Base-by-base conservation (phyloP, 2,888 invertebrate species). In the Nowickia ferox region DNA sequence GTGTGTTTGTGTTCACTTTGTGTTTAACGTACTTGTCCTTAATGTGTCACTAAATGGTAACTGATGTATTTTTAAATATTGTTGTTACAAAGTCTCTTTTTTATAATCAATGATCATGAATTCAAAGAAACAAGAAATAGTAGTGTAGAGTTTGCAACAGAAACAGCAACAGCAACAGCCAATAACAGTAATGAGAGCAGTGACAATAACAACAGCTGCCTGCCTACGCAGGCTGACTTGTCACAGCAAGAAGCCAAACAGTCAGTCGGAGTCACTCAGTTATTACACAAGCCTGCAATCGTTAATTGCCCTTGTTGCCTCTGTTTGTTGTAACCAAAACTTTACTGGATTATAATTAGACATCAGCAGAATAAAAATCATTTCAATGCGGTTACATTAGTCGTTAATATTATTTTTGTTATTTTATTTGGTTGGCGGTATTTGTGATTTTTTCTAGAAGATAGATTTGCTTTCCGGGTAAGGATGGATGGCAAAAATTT, bases 21-120 rank as follows among this genome's bases (percentile, higher is more conserved):
- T 76, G 86, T 83, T 83, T 86, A 86, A 86, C 86, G 86, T 83
- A 86, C 86, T 86, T 86, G 86, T 86, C 86, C 86, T 86, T 86
- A 86, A 86, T 86, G 83, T 86, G 86, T 86, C 86, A 86, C 86
- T 83, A 79, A 86, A 86, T 79, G 86, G 86, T 86, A 86, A 86
- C 83, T 86, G 86, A 86, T 86, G 86, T 83, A 80, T 80, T 86
- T 83, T 83, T 83, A 83, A 86, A 86, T 80, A 86, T 83, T 80
- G 19, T 80, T 76, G 19, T 80, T 76, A 80, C 79, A 86, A 79
- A 79, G 71, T 79, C 68, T 78, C 44, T 84, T 78, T 30, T 30
- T 30, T 30, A 86, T 83, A 86, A 86, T 86, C 86, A 86, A 86
- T 83, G 86, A 83, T 86, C 86, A 83, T 86, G 83, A 86, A 76